Conservation (phyloP, 1,140 invertebrate species). For the Eriocheir sinensis region DNA sequence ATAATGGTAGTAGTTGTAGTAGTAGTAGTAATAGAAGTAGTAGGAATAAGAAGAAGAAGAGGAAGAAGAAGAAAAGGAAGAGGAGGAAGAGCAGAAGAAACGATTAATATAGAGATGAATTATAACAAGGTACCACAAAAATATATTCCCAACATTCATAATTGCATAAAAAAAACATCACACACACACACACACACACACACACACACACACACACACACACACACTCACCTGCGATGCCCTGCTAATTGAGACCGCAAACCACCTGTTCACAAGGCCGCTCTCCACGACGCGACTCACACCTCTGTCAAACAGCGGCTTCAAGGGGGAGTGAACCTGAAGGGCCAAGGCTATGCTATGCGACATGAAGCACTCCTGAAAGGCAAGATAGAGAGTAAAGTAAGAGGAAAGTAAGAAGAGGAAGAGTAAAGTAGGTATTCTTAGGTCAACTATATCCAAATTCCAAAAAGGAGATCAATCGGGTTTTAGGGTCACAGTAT, state of each 20-base stretch:
- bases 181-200: too few species aligned
- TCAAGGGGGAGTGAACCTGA: slow-evolving; percentile 29
- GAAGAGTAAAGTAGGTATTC: too few species aligned
- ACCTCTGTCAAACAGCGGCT: background rate
- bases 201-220: background rate
- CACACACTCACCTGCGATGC: background rate
- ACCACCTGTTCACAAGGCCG: slow-evolving; percentile 26
- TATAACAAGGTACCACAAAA: background rate
- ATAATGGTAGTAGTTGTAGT: background rate
- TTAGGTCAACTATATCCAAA: too few species aligned
- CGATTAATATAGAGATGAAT: background rate
- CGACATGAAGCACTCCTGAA: slow-evolving; percentile 40
- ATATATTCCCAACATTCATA: background rate
- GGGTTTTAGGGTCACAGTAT: too few species aligned
- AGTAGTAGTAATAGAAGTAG: background rate
- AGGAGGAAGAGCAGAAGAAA: background rate
- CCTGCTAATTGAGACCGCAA: background rate
- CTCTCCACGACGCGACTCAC: slow-evolving; percentile 35
- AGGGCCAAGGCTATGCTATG: background rate
- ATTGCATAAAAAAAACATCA: too few species aligned
- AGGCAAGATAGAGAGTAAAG: too few species aligned
- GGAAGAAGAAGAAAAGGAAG: background rate
- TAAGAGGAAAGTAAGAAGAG: too few species aligned
- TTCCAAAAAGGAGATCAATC: too few species aligned
- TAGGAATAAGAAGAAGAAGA: background rate